phyloP scores from a whole-genome alignment of 2,113 vertebrate genomes.

The Hucho hucho region DNA sequence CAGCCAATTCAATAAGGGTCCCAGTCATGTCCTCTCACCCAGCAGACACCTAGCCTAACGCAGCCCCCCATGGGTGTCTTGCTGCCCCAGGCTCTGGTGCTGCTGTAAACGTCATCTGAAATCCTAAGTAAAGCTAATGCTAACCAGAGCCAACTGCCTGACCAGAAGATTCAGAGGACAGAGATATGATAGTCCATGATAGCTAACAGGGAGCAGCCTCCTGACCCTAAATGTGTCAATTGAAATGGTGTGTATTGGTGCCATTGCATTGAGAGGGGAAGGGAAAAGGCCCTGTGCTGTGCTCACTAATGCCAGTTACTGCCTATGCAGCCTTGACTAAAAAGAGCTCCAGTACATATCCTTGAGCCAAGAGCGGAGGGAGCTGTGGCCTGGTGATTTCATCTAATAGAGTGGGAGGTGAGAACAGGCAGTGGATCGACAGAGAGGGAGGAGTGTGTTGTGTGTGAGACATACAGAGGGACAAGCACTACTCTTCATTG shows the following conservation, averaged over 20 bases:
- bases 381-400: conserved; percentile 2
- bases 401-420: not conserved
- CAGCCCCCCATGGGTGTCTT: not conserved
- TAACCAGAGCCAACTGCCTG: not conserved
- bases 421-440: conserved; percentile 3
- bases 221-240: not conserved
- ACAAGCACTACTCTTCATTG: too few species aligned
- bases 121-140: not conserved
- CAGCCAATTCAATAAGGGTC: not conserved
- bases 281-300: not conserved
- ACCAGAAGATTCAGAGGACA: not conserved
- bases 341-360: not conserved
- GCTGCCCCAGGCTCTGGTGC: not conserved
- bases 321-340: not conserved
- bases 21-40: not conserved
- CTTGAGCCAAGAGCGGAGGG: not conserved
- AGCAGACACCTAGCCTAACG: not conserved
- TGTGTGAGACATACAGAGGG: not conserved
- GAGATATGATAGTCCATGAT: not conserved
- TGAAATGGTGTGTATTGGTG: too few species aligned
- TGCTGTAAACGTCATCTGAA: too few species aligned
- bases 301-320: not conserved
- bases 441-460: not conserved
- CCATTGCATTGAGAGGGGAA: not conserved
- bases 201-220: not conserved